Evolutionary conservation across 2,113 vertebrate genomes (phyloP).

Genomic region (Brachyhypopomus gauderio): DNA sequence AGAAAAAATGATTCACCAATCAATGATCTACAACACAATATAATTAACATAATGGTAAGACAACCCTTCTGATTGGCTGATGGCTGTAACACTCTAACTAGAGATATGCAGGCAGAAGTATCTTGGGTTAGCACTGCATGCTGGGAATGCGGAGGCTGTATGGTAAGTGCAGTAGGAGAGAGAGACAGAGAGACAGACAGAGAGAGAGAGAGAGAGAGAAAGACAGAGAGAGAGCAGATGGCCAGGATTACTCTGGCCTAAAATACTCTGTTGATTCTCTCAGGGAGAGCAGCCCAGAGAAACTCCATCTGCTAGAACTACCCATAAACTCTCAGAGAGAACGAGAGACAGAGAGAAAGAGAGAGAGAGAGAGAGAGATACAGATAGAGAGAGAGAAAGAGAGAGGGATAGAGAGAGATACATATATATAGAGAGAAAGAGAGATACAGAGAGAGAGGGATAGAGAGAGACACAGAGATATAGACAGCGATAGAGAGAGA

Average conservation of each 20-base stretch:
- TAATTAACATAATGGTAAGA: background rate
- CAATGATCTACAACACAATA: too few species aligned
- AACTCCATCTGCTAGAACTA: slow-evolving; percentile 74
- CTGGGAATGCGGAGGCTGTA: slow-evolving; percentile 42
- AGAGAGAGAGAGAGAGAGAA: slow-evolving; percentile 50
- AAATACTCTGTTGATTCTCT: slow-evolving; percentile 76
- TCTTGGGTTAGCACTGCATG: slow-evolving; percentile 32
- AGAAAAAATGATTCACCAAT: too few species aligned
- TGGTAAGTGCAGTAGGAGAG: slow-evolving; percentile 35
- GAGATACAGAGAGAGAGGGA: slow-evolving; percentile 1
- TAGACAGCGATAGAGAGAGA: background rate
- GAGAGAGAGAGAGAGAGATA: background rate
- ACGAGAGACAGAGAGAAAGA: slow-evolving; percentile 13
- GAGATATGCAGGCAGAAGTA: background rate
- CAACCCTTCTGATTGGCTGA: background rate
- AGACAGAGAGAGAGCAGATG: slow-evolving; percentile 68
- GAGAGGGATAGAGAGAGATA: background rate
- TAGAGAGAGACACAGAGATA: slow-evolving; percentile 8
- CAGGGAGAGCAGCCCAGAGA: slow-evolving; percentile 66
- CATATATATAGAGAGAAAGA: slow-evolving; percentile 27
- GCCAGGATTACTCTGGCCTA: slow-evolving; percentile 77
- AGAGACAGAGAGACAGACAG: slow-evolving; percentile 41
- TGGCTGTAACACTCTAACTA: background rate
- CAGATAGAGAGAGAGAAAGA: slow-evolving; percentile 3
- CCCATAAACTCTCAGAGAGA: slow-evolving; percentile 53